Percentiles rank a stretch among this genome's conserved stretches.
Evolutionary conservation across 2,797 vertebrate genomes (phyloP).

Genomic region (Delichon dasypus): DNA sequence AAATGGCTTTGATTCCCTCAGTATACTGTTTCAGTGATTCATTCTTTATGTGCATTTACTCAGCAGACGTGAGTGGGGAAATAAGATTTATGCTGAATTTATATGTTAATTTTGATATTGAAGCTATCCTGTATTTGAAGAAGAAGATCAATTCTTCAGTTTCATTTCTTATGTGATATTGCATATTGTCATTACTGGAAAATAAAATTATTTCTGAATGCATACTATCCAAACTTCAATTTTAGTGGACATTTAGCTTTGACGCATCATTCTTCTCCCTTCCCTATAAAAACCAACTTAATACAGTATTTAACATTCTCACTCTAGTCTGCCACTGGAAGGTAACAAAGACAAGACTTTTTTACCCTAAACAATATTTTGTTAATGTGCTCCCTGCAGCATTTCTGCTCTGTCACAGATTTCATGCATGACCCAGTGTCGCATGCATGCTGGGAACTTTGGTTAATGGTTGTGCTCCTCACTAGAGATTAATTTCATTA

Average conservation of each 20-base stretch:
- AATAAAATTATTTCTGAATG: conserved; percentile 75
- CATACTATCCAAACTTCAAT: conserved; percentile 69
- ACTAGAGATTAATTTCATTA: background rate
- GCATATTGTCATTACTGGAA: conserved; percentile 68
- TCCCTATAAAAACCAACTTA: conserved; percentile 11
- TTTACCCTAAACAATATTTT: background rate
- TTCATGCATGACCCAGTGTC: background rate
- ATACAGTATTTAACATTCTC: conserved; percentile 26
- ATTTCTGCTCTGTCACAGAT: background rate
- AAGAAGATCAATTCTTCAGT: conserved; percentile 78
- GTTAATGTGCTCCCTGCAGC: background rate
- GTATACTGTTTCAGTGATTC: conserved; percentile 75
- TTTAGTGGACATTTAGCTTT: conserved; percentile 58
- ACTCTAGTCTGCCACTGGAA: background rate
- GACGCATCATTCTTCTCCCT: conserved; percentile 40
- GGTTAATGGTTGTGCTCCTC: background rate
- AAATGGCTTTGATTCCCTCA: conserved; percentile 70
- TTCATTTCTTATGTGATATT: conserved; percentile 75
- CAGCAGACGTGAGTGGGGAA: conserved; percentile 61
- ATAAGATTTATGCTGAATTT: conserved; percentile 81
- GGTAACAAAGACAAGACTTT: background rate
- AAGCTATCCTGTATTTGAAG: conserved; percentile 75
- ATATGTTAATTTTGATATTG: conserved; percentile 82
- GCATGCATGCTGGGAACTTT: background rate
- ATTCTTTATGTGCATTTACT: conserved; percentile 74